A percentile compares a stretch with the other conserved stretches of the same genome.
phyloP scores from a whole-genome alignment of 2,113 vertebrate species.

The Fukomys damarensis region DNA sequence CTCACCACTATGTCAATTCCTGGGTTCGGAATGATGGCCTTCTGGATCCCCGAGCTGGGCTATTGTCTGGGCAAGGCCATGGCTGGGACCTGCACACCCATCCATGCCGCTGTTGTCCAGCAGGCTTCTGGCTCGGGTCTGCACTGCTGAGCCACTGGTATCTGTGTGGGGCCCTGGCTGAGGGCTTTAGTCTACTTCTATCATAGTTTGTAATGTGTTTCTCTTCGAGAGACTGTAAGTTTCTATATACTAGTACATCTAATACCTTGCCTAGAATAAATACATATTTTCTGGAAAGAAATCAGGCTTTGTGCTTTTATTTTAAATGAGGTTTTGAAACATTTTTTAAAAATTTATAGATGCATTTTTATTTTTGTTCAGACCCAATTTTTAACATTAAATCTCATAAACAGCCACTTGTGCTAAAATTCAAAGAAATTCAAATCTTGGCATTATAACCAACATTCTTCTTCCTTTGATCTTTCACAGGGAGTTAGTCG shows the following conservation, averaged over 20 bases:
- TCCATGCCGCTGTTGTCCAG: too few relatives aligned
- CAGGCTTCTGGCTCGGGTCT: too few relatives aligned
- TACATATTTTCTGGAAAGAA: constrained; percentile 30
- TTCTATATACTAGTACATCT: background rate
- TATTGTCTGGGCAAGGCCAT: too few relatives aligned
- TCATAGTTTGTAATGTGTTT: background rate
- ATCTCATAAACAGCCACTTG: constrained; percentile 56
- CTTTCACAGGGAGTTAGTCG: constrained; percentile 18
- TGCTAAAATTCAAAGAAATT: constrained; percentile 75
- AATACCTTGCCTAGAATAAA: constrained; percentile 13
- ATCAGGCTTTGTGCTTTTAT: constrained; percentile 54
- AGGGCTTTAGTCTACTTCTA: background rate
- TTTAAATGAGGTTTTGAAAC: background rate
- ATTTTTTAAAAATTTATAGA: constrained; percentile 14
- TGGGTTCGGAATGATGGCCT: too few relatives aligned
- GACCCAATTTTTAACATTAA: constrained; percentile 58
- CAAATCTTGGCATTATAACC: constrained; percentile 61
- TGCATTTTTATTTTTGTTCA: constrained; percentile 75
- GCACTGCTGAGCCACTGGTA: too few relatives aligned
- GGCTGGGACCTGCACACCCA: too few relatives aligned
- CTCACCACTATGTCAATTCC: too few relatives aligned
- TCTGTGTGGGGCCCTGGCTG: too few relatives aligned
- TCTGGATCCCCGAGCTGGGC: too few relatives aligned
- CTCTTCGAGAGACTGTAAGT: background rate
- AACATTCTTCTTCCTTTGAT: constrained; percentile 22